These are phyloP conservation scores for Nibea coibor DNA, from an alignment of 2,113 vertebrate species.

Conservation along the genomic window DNA sequence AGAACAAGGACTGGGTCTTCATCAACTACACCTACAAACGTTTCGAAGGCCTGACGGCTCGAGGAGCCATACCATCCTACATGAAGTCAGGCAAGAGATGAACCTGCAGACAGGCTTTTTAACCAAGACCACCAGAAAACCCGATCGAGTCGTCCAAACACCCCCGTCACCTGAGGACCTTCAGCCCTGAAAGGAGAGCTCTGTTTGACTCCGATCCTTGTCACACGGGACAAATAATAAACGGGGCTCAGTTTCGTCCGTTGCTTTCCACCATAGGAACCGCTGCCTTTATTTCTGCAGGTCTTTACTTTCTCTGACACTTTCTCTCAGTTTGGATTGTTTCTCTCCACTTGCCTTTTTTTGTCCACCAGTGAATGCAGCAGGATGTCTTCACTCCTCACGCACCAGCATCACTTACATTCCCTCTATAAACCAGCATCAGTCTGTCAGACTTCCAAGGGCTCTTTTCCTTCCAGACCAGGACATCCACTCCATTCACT, in stretches of 20 bases:
- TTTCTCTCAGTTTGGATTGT: constrained; percentile 10
- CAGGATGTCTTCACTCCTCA: constrained; percentile 30
- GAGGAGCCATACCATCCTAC: constrained; percentile 96
- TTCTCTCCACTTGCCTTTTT: constrained; percentile 24
- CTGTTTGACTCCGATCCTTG: neutral
- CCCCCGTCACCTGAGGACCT: constrained; percentile 8
- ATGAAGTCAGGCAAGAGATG: constrained; percentile 95
- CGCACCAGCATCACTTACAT: constrained; percentile 68
- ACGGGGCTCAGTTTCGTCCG: constrained; percentile 30
- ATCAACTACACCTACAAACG: constrained; percentile 99
- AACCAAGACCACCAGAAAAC: constrained; percentile 14
- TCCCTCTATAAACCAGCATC: constrained; percentile 60
- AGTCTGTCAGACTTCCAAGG: constrained; percentile 43
- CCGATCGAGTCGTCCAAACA: constrained; percentile 21
- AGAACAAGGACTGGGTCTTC: constrained; percentile 99
- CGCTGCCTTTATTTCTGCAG: constrained; percentile 46
- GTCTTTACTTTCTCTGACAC: constrained; percentile 42
- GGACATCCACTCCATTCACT: neutral
- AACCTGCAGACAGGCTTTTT: constrained; percentile 25
- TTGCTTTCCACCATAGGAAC: constrained; percentile 51
- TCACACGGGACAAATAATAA: constrained; percentile 29
- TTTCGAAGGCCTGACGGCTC: constrained; percentile 95
- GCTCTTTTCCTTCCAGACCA: constrained; percentile 30
- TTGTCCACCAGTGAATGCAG: constrained; percentile 26
- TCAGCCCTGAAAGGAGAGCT: constrained; percentile 13